Percentiles rank a stretch among this genome's conserved stretches.
Evolutionary conservation across 2,888 invertebrate species (phyloP).

Genomic region (Pterobdella sp.): DNA sequence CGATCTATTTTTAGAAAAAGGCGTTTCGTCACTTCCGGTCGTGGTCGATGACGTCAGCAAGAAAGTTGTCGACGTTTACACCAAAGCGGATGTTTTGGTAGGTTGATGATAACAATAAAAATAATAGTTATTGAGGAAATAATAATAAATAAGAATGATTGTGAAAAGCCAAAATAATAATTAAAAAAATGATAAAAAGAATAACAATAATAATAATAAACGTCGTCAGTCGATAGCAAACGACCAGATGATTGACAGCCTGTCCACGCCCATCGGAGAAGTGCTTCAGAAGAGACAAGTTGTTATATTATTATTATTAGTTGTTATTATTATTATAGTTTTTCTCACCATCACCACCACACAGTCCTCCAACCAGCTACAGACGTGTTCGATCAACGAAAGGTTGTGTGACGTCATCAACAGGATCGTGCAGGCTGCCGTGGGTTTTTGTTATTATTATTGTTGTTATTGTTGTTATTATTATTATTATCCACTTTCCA

Average conservation of each 20-base stretch:
- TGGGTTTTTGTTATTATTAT: constrained; percentile 9
- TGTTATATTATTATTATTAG: background rate
- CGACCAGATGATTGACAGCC: constrained; percentile 24
- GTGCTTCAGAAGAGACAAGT: constrained; percentile 5
- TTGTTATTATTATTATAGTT: background rate
- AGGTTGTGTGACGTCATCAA: constrained; percentile 22
- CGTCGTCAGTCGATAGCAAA: constrained; percentile 22
- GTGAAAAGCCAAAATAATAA: too few species aligned
- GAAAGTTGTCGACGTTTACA: constrained; percentile 22
- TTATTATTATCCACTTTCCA: background rate
- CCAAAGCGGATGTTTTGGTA: constrained; percentile 21
- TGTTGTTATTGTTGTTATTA: background rate
- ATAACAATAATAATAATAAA: background rate
- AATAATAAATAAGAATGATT: too few species aligned
- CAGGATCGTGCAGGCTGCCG: constrained; percentile 21
- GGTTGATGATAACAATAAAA: background rate
- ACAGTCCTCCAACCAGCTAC: constrained; percentile 5
- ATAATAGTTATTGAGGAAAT: background rate
- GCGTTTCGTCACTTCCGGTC: constrained; percentile 17
- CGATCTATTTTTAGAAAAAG: constrained; percentile 20
- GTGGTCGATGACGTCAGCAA: constrained; percentile 8
- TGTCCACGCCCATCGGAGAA: constrained; percentile 10
- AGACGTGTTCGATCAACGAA: constrained; percentile 18
- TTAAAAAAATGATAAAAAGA: background rate
- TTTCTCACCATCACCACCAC: constrained; percentile 26